These are phyloP conservation scores for Muntiacus reevesi DNA, from an alignment of 2,113 vertebrate species.

Conservation along the genomic window DNA sequence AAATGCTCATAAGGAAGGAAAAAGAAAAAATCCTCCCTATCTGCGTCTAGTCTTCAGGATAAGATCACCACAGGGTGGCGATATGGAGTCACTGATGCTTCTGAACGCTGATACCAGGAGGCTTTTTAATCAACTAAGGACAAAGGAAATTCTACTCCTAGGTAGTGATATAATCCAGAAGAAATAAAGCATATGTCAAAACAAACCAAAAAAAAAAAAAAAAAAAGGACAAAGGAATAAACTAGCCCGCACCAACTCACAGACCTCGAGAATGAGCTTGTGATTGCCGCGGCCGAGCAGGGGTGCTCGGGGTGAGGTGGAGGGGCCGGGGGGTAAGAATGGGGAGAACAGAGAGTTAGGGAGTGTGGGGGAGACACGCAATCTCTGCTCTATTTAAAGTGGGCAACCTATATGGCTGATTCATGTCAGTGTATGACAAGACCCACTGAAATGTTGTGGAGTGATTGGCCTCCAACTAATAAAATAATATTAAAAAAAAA, in stretches of 20 bases:
- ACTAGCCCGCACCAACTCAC: not conserved
- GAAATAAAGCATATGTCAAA: not conserved
- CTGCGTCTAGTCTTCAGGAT: not conserved
- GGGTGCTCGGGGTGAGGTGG: fast-evolving
- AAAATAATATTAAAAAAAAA: no score
- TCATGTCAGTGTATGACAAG: no score
- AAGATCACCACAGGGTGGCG: constrained; percentile 57
- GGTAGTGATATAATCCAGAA: not conserved
- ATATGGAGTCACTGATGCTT: constrained; percentile 60
- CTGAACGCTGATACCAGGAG: not conserved
- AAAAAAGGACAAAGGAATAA: not conserved
- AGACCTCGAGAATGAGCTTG: not conserved
- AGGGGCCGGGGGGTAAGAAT: not conserved
- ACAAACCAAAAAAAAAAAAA: not conserved
- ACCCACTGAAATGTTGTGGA: no score
- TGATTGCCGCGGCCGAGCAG: not conserved
- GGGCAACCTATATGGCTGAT: no score
- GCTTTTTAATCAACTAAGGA: not conserved
- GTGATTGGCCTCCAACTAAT: no score
- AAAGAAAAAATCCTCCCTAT: not conserved
- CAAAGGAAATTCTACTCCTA: not conserved
- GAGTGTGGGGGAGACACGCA: not conserved
- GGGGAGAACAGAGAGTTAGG: not conserved
- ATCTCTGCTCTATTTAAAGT: not conserved
- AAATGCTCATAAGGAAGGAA: not conserved